phyloP scores from a whole-genome alignment of 2,888 invertebrate species.

The Apantesis nais region DNA sequence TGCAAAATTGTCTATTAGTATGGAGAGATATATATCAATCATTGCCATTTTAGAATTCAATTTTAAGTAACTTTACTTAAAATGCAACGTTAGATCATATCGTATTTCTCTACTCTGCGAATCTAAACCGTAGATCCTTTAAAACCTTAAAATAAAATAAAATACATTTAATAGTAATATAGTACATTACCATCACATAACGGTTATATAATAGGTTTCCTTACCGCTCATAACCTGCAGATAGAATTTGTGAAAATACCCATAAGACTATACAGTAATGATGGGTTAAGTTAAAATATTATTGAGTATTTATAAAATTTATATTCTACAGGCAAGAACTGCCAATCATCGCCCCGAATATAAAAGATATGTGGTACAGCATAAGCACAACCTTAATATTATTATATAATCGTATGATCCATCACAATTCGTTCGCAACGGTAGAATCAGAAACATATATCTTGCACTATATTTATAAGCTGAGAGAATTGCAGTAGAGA shows the following conservation, averaged over 20 bases:
- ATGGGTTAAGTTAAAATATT: slow-evolving; percentile 52
- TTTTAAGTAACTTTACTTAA: too few relatives aligned
- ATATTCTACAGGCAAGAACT: slow-evolving; percentile 62
- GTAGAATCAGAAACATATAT: slow-evolving; percentile 54
- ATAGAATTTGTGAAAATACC: slow-evolving; percentile 42
- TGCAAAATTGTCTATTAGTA: neutral
- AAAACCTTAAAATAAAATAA: neutral
- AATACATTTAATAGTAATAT: neutral
- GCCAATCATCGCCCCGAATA: slow-evolving; percentile 50
- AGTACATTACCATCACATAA: neutral
- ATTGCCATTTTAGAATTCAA: too few relatives aligned
- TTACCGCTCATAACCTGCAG: slow-evolving; percentile 31
- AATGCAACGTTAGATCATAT: too few relatives aligned
- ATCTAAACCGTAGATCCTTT: neutral
- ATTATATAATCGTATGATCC: slow-evolving; percentile 48
- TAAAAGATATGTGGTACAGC: slow-evolving; percentile 71
- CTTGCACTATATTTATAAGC: slow-evolving; percentile 78
- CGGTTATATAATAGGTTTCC: neutral
- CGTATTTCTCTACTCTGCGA: too few relatives aligned
- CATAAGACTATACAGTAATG: slow-evolving; percentile 56
- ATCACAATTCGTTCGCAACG: slow-evolving; percentile 58
- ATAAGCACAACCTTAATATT: slow-evolving; percentile 70
- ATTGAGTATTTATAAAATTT: slow-evolving; percentile 55
- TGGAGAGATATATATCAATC: too few relatives aligned
- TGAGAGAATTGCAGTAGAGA: slow-evolving; percentile 50